Evolutionary conservation across 2,113 vertebrate species (phyloP), one percentile per base, ranked within the genome.

Genomic region (Chloroceryle aenea): DNA sequence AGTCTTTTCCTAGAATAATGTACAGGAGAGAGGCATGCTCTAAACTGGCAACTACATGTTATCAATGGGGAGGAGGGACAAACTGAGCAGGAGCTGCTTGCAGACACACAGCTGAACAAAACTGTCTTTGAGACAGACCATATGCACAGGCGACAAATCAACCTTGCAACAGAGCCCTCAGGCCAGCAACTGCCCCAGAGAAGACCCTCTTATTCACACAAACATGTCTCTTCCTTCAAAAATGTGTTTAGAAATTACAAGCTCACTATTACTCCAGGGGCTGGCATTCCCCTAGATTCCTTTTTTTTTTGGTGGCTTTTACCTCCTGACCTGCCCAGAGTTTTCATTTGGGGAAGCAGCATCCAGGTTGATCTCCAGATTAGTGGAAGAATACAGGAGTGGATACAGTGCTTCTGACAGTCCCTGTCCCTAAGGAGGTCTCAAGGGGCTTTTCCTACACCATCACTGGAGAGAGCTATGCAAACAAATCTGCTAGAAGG

Each of bases 361-460:
- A 42, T 29, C 30, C 40, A 48, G 45, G 38, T 0, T 61, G 22
- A 29, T 69, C 10, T 80, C 29, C n/a, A 86, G 27, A 17, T 32
- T 12, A 79, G 56, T 3, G 4, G 19, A 12, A 69, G 47, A 50
- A 81, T 19, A 62, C 9, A 36, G 38, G 73, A 76, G n/a, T 11
- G 7, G 7, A 15, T 30, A 21, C 34, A 18, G 34, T 71, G 20
- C 4, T 72, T 69, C 34, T 38, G 43, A 13, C 45, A 58, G 42
- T 42, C 6, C 32, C 27, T 0, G 0, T 62, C 7, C 42, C 25
- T n/a, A 40, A 0, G 6, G 7, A 45, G 26, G 18, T 56, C 12
- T 34, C 23, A 17, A 6, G 21, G 5, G 30, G 20, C 9, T 77
- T 80, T 71, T 38, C 25, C 20, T 34, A 4, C 13, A 18, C 10